Conservation (phyloP, 2,797 vertebrate genomes). For the Darevskia mixta region DNA sequence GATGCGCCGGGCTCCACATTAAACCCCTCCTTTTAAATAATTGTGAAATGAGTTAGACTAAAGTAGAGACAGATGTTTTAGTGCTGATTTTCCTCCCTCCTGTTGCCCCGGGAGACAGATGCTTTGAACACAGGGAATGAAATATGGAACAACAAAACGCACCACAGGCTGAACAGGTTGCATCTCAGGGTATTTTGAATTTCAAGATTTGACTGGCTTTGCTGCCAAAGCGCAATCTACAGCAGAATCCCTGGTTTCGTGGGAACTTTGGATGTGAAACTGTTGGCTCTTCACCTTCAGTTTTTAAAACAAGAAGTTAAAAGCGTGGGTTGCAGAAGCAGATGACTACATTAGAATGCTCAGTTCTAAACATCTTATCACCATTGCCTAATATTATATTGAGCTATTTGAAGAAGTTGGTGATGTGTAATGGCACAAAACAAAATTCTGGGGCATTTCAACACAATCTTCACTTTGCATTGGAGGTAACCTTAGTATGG, state of each 20-base stretch:
- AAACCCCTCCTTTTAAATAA: conserved; percentile 2
- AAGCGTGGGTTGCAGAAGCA: not conserved
- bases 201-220: not conserved
- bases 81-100: not conserved
- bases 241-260: not conserved
- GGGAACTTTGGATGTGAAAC: not conserved
- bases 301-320: no score
- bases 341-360: not conserved
- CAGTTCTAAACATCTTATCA: not conserved
- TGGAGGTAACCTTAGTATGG: not conserved
- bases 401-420: not conserved
- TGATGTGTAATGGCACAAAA: not conserved
- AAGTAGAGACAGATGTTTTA: not conserved
- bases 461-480: not conserved
- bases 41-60: conserved; percentile 17
- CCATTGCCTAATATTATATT: not conserved
- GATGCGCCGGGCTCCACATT: not conserved
- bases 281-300: not conserved
- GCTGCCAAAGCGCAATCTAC: not conserved
- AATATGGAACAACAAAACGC: not conserved
- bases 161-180: conserved; percentile 22
- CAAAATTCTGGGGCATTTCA: not conserved
- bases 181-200: not conserved
- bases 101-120: not conserved
- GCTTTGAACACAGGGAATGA: conserved; percentile 2